Percentiles rank a stretch among this genome's conserved stretches.
These are phyloP conservation scores for Trematocara macrostoma DNA, from an alignment of 2,113 vertebrate genomes.

Conservation along the genomic window DNA sequence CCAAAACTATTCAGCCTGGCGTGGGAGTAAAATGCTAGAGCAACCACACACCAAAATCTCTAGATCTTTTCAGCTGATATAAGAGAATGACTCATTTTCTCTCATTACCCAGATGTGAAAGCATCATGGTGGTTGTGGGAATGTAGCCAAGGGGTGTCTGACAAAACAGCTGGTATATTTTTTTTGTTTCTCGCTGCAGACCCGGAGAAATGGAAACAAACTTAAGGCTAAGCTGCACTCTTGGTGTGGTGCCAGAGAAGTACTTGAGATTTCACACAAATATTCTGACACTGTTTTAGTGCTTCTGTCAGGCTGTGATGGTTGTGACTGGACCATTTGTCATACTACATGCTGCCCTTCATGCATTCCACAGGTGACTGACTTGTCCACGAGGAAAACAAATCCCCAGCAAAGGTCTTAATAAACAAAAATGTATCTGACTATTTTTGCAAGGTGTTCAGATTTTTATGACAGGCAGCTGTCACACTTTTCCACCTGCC, in stretches of 20 bases:
- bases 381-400: not conserved
- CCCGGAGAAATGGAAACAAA: not conserved
- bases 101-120: not conserved
- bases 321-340: not conserved
- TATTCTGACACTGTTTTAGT: not conserved
- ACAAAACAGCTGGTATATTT: not conserved
- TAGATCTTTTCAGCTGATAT: not conserved
- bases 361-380: not conserved
- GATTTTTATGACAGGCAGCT: not conserved
- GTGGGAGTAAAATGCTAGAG: slow-evolving; percentile 10
- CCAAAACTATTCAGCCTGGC: not conserved
- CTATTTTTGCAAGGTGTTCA: not conserved
- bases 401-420: not conserved
- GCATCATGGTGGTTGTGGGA: not conserved
- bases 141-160: not conserved
- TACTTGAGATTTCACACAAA: not conserved
- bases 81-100: not conserved
- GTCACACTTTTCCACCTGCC: not conserved
- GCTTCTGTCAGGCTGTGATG: not conserved
- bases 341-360: not conserved
- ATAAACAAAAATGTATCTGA: not conserved
- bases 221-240: not conserved
- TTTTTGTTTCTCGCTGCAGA: not conserved
- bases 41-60: not conserved
- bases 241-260: not conserved